Percentiles rank a stretch among this genome's conserved stretches.
Evolutionary conservation across 2,888 invertebrate species (phyloP).

Genomic region (Timema cristinae): DNA sequence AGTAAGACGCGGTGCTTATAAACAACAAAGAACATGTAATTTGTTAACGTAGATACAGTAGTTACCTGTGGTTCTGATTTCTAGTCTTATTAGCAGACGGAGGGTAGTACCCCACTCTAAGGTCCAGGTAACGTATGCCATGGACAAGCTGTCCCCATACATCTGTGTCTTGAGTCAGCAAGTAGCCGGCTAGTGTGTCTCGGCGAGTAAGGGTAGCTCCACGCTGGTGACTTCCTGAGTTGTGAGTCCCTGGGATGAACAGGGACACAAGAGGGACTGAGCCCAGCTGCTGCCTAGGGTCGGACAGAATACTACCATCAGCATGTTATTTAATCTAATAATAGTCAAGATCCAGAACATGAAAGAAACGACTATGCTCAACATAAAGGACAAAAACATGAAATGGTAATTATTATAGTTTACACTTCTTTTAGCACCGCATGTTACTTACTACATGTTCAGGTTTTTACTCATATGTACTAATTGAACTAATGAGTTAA

Average conservation of each 20-base stretch:
- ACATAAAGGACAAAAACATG: no score
- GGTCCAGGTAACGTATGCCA: conserved; percentile 77
- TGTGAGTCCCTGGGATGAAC: conserved; percentile 56
- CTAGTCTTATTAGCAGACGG: conserved; percentile 16
- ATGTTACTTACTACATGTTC: no score
- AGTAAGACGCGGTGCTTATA: not conserved
- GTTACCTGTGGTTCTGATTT: conserved; percentile 22
- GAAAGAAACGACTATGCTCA: no score
- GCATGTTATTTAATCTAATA: no score
- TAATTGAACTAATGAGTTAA: no score
- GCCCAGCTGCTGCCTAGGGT: conserved; percentile 44
- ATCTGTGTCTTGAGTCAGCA: conserved; percentile 68
- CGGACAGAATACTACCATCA: no score
- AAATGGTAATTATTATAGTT: no score
- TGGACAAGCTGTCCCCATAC: conserved; percentile 81
- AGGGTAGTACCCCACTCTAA: conserved; percentile 69
- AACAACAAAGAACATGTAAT: no score
- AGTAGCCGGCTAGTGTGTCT: conserved; percentile 44
- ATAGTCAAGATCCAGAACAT: no score
- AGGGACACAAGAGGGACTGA: conserved; percentile 53
- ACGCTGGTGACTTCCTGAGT: conserved; percentile 53
- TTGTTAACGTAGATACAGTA: not conserved
- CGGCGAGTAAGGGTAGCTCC: conserved; percentile 48
- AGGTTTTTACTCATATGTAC: no score
- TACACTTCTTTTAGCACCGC: no score